Evolutionary conservation across 2,113 vertebrate species (phyloP), one percentile per base, ranked within the genome.

Genomic region (Centropristis striata): DNA sequence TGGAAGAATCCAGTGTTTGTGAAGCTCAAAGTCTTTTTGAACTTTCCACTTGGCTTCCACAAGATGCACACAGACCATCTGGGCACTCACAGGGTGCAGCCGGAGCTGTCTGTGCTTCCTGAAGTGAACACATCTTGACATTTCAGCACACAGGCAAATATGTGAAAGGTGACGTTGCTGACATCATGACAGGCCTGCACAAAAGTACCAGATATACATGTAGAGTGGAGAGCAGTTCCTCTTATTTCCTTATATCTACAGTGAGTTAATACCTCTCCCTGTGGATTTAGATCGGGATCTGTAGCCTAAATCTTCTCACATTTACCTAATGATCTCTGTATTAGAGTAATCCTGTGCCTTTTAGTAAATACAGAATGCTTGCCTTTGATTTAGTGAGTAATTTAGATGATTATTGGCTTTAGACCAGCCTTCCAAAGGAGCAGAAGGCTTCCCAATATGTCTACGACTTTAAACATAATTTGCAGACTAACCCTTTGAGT

Each of bases 381-480:
- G 42, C 50, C n/a, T 61, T 71, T 51, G 25, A 36, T 21, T 64
- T 68, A 54, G 49, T 58, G 46, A 72, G 15, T 58, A 47, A 28
- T 71, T 81, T 39, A 44, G 50, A 27, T 16, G 20, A 49, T 15
- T 0, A 2, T 46, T 80, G 74, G 50, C 57, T 76, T 66, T 10
- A 5, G 46, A 51, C 4, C 64, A 53, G 14, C 18, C 20, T 57
- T 49, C 55, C 53, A 55, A 39, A 18, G 28, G 37, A 84, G 49
- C 80, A 89, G 81, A 86, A 74, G 83, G 86, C 58, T 42, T 58
- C 51, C 8, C 81, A 89, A 92, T 84, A 88, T 89, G 85, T 47
- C 63, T 23, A 61, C 75, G 20, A 83, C 64, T 79, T 85, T 42
- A 73, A 79, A 71, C 70, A 58, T 50, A 57, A 81, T 84, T 73